Evolutionary conservation across 1,140 invertebrate genomes (phyloP).

Genomic region (Sycobia sp.): DNA sequence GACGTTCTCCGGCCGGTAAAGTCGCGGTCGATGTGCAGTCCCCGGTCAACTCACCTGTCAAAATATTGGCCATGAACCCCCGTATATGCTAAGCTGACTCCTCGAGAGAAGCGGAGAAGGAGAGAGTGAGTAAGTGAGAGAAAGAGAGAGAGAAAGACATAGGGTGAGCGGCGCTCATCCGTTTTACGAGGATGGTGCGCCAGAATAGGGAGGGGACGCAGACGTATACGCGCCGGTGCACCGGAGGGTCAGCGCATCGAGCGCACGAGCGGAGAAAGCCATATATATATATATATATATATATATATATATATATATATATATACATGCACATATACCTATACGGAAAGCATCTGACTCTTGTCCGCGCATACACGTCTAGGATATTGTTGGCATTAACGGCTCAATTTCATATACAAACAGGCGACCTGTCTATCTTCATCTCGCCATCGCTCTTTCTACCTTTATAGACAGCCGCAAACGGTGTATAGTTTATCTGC

Average conservation of each 20-base stretch:
- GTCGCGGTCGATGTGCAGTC: slow-evolving; percentile 5
- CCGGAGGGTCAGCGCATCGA: slow-evolving; percentile 43
- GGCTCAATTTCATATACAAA: slow-evolving; percentile 55
- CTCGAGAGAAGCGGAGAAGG: no score
- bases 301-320: no score
- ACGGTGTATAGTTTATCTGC: no score
- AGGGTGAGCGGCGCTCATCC: no score
- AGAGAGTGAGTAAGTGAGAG: no score
- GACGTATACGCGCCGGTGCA: slow-evolving; percentile 9
- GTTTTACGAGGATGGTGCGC: no score
- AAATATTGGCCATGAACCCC: slow-evolving; percentile 45
- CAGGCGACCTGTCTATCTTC: slow-evolving; percentile 9
- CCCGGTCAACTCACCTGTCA: slow-evolving; percentile 41
- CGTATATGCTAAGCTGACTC: no score
- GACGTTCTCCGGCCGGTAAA: neutral
- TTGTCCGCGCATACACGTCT: slow-evolving; percentile 12
- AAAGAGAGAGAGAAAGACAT: no score
- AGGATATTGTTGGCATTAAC: slow-evolving; percentile 43
- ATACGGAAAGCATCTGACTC: no score
- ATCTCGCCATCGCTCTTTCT: neutral
- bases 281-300: no score
- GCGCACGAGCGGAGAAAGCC: slow-evolving; percentile 24
- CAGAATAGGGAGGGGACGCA: slow-evolving; percentile 7
- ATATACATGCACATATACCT: no score
- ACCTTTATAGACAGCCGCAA: no score